A percentile compares a stretch with the other conserved stretches of the same genome.
Evolutionary conservation across 2,113 vertebrate genomes (phyloP).

Genomic region (Argyrosomus japonicus): DNA sequence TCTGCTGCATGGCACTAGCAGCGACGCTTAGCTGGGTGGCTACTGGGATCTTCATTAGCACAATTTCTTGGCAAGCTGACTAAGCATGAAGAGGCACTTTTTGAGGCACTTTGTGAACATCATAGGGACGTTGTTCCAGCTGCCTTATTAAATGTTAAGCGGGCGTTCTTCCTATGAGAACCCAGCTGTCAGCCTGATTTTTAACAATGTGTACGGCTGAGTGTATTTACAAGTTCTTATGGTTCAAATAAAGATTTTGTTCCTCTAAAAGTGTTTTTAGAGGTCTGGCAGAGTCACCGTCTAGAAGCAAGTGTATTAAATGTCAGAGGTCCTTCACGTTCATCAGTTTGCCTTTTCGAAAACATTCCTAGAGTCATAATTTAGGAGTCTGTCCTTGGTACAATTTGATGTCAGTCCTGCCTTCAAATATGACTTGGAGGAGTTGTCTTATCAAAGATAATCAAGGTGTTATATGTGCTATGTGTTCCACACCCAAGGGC

Average conservation of each 20-base stretch:
- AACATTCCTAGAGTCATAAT: conserved; percentile 8
- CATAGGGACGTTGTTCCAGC: conserved; percentile 31
- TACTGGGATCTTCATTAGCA: conserved; percentile 54
- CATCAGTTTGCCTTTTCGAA: conserved; percentile 16
- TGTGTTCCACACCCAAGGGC: conserved; percentile 67
- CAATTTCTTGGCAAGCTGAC: conserved; percentile 40
- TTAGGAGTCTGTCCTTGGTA: conserved; percentile 15
- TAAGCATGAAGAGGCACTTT: conserved; percentile 58
- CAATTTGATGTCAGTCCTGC: neutral
- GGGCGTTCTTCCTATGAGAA: conserved; percentile 28
- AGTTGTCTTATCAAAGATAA: conserved; percentile 53
- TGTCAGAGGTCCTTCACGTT: conserved; percentile 17
- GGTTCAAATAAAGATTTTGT: conserved; percentile 18
- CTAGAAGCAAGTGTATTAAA: conserved; percentile 13
- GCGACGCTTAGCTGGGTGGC: conserved; percentile 38
- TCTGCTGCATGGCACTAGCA: conserved; percentile 25
- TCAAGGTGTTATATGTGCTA: conserved; percentile 49
- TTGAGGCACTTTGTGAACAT: conserved; percentile 55
- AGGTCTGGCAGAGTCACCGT: neutral
- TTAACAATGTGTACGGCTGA: conserved; percentile 17
- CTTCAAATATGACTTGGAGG: conserved; percentile 25
- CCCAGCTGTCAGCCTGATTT: conserved; percentile 39
- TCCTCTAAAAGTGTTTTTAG: conserved; percentile 9
- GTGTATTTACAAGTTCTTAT: conserved; percentile 36
- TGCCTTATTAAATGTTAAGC: conserved; percentile 45